Evolutionary conservation across 2,797 vertebrate species (phyloP), one percentile per base, ranked within the genome.

Genomic region (Netta rufina): DNA sequence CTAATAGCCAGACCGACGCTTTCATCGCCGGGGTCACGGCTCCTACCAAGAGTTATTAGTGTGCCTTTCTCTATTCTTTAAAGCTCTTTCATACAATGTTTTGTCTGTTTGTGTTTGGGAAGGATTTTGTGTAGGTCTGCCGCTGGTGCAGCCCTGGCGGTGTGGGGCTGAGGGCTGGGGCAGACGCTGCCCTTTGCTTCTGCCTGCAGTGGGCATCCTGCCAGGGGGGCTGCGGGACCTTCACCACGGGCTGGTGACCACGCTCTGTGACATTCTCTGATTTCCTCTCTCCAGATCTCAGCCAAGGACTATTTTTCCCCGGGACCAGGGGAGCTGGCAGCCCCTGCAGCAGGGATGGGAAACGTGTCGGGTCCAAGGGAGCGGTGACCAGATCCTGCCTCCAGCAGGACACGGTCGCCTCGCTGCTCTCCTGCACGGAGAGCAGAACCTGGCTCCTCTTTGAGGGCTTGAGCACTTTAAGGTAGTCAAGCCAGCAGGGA

Each of bases 11-110:
- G 73, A 6, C 56, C 12, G 65, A n/a, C 0, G 18, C 88, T 90
- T 78, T 66, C 84, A 77, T 43, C 0, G 0, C 67, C 1, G n/a
- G 77, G 94, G 74, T 93, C 90, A 58, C 2, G 32, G 86, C 89
- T 95, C 86, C 92, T 41, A 51, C 84, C 81, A 61, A 62, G 89
- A 95, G 91, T 89, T 71, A 79, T 80, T 73, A 45, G 53, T 12
- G 61, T 45, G 61, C 70, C 61, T 95, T 71, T 72, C 88, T 74
- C 76, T 57, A 11, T 53, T 81, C 90, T 77, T 61, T 58, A 71
- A 58, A 91, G 72, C 72, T 67, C 84, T 22, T 84, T 41, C 89
- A n/a, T 20, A n/a, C 4, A 54, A 66, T 7, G 39, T 69, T 76
- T 89, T 28, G 21, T 18, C 93, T 87, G 64, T 51, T 90, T 38